Base-by-base conservation (phyloP, 2,888 invertebrate genomes). In the Andrena hattorfiana region DNA sequence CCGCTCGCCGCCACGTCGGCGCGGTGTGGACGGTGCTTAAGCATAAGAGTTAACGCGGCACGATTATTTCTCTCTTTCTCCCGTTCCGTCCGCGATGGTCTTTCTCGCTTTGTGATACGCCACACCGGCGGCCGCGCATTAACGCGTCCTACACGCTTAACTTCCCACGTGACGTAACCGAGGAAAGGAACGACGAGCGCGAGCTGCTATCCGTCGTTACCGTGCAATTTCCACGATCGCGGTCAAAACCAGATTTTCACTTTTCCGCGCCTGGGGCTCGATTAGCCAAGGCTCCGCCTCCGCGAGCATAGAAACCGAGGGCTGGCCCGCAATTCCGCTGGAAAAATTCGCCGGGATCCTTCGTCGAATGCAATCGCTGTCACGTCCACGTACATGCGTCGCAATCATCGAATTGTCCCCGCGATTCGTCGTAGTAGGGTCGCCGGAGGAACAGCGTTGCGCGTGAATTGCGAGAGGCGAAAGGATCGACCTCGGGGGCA, bases 1-100 rank as follows among this genome's bases (percentile, higher is more conserved):
- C 91, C 91, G 89, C 91, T 89, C 90, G 89, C 88, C 90, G 88
- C 89, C 85, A 72, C 86, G 76, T 76, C 77, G 77, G 64, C 74
- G 78, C 82, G 67, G 69, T 85, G 84, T 87, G 87, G 83, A 88
- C 85, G 85, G 23, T 77, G 86, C 79, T 81, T 86, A 88, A 88
- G 78, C 90, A 85, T 88, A 88, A 90, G 84, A 89, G 87, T 90
- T 90, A 89, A 88, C 88, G 85, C 89, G 85, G 73, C 87, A 73
- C 86, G 82, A 80, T 87, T 87, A 77, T 77, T 77, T 73, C 69
- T 76, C 56, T 66, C 70, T 59, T 59, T 32, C 56, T 28, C 76
- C 42, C 71, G 54, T 69, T n/a, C 10, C n/a, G 42, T 28, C 13
- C 1, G 26, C 28, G 63, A 23, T 20, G 28, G n/a, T 42, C 42